A percentile compares a stretch with the other conserved stretches of the same genome.
These are phyloP conservation scores for Hymenopus coronatus DNA, from an alignment of 2,888 invertebrate species.

Conservation along the genomic window DNA sequence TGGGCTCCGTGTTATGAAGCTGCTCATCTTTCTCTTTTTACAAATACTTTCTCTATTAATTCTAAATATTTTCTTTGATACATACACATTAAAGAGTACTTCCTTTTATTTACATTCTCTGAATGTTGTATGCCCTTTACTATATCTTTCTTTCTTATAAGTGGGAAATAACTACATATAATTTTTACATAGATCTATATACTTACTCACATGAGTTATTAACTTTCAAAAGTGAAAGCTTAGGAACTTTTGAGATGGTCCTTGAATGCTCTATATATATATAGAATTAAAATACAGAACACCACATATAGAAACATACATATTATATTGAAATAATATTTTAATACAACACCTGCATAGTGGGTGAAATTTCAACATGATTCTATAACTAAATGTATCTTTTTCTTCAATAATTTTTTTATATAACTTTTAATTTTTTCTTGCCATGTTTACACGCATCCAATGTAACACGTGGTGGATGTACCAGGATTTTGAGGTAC, in stretches of 20 bases:
- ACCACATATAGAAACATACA: background rate
- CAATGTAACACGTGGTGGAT: constrained; percentile 41
- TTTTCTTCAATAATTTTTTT: constrained; percentile 25
- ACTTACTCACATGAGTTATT: constrained; percentile 17
- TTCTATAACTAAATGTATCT: background rate
- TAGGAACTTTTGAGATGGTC: constrained; percentile 94
- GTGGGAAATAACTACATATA: constrained; percentile 31
- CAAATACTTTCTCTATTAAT: constrained; percentile 32
- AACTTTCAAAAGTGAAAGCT: constrained; percentile 47
- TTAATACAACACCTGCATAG: background rate
- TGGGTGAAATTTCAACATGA: background rate
- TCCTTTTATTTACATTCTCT: constrained; percentile 39
- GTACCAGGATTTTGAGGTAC: constrained; percentile 85
- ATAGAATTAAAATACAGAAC: constrained; percentile 1
- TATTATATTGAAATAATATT: background rate
- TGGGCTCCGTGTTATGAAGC: constrained; percentile 1
- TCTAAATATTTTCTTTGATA: constrained; percentile 19
- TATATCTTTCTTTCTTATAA: constrained; percentile 42
- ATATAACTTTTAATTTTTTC: constrained; percentile 51
- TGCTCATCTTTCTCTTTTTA: constrained; percentile 11
- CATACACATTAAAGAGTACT: constrained; percentile 25
- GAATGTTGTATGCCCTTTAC: constrained; percentile 47
- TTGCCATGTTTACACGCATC: constrained; percentile 55
- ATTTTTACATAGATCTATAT: background rate
- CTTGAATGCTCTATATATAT: constrained; percentile 53